Evolutionary conservation across 1,140 invertebrate genomes (phyloP).

Genomic region (Listronotus oregonensis): DNA sequence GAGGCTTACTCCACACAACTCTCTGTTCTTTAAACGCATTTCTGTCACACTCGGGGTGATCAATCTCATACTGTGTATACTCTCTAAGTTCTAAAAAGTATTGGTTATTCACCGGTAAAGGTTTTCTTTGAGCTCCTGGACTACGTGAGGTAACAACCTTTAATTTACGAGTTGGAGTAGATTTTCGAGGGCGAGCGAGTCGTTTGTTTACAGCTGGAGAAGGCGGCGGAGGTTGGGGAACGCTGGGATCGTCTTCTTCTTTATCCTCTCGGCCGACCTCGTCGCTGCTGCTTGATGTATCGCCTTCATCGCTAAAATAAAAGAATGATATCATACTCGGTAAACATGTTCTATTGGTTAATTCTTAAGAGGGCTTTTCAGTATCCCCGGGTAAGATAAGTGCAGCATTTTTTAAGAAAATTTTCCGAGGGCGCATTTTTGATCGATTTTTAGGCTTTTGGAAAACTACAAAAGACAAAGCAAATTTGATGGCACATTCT

Average conservation of each 20-base stretch:
- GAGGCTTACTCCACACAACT: slow-evolving; percentile 26
- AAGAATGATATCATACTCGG: background rate
- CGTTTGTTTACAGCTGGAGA: slow-evolving; percentile 50
- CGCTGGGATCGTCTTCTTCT: slow-evolving; percentile 42
- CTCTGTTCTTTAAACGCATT: slow-evolving; percentile 21
- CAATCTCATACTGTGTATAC: slow-evolving; percentile 32
- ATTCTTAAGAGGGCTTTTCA: no score
- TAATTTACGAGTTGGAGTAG: slow-evolving; percentile 39
- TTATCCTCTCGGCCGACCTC: slow-evolving; percentile 50
- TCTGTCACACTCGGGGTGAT: slow-evolving; percentile 29
- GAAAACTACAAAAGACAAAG: no score
- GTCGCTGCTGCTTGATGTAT: slow-evolving; percentile 71
- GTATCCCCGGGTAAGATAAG: no score
- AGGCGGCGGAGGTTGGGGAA: slow-evolving; percentile 62
- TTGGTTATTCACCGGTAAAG: slow-evolving; percentile 47
- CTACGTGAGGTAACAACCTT: slow-evolving; percentile 35
- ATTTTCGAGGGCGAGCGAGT: slow-evolving; percentile 28
- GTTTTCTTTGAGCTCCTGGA: slow-evolving; percentile 42
- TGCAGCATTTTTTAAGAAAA: no score
- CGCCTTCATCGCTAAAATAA: slow-evolving; percentile 71
- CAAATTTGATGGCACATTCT: no score
- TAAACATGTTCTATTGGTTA: no score
- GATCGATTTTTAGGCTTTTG: no score
- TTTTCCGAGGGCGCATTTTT: no score
- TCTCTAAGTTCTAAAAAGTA: slow-evolving; percentile 36